phyloP scores from a whole-genome alignment of 2,113 vertebrate species.

The Heterochromis multidens region DNA sequence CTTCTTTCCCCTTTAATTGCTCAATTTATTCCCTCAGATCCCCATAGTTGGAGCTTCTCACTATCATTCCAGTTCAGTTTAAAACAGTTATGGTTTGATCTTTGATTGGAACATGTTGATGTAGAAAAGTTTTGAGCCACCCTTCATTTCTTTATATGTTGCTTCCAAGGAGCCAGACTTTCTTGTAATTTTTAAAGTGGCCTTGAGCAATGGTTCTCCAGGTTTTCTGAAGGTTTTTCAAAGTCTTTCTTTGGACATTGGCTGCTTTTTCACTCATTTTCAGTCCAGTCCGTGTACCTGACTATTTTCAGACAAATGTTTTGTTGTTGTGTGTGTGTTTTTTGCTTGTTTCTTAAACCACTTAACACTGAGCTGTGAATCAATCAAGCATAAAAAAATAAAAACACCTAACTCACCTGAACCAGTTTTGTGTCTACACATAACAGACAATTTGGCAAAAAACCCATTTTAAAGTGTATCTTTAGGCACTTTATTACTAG shows the following conservation, averaged over 20 bases:
- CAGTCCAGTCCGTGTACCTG: too few species aligned
- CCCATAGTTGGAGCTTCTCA: not conserved
- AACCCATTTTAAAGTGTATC: too few species aligned
- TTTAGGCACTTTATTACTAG: not conserved
- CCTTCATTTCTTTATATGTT: not conserved
- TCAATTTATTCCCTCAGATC: not conserved
- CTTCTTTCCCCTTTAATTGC: not conserved
- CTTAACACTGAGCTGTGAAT: not conserved
- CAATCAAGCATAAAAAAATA: too few species aligned
- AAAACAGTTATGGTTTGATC: not conserved
- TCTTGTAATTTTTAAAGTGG: not conserved
- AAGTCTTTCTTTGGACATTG: too few species aligned
- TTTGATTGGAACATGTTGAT: not conserved
- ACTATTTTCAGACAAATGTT: too few species aligned
- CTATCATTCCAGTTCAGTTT: not conserved
- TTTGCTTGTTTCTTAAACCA: too few species aligned
- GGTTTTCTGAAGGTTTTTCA: too few species aligned
- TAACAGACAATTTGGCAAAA: not conserved
- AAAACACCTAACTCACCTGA: too few species aligned
- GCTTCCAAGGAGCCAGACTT: not conserved
- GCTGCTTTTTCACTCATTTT: too few species aligned
- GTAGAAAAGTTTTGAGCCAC: not conserved
- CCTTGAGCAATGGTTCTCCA: too few species aligned
- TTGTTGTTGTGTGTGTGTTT: too few species aligned
- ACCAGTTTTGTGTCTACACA: not conserved